These are phyloP conservation scores for Avahi laniger DNA, from an alignment of 2,797 vertebrate genomes.

Conservation along the genomic window DNA sequence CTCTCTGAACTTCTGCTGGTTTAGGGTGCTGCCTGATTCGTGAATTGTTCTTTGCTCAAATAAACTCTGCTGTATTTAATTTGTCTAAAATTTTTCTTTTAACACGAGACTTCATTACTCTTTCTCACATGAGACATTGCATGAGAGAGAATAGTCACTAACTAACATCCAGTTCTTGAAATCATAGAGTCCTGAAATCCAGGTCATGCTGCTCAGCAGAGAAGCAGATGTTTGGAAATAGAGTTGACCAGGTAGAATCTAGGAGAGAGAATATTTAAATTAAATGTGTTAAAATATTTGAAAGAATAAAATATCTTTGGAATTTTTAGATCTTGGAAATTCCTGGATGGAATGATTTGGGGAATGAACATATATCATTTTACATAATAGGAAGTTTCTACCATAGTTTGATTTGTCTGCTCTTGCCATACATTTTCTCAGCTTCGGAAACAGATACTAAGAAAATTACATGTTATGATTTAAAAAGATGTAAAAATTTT, in stretches of 20 bases:
- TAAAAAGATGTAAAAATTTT: background rate
- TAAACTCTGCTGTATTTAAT: background rate
- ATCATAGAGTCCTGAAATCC: background rate
- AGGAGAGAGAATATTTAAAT: background rate
- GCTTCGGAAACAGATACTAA: background rate
- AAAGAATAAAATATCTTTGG: background rate
- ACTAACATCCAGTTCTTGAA: background rate
- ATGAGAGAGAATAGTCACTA: rapidly evolving
- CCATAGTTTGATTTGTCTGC: rapidly evolving
- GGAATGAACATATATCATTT: rapidly evolving
- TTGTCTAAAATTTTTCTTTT: background rate
- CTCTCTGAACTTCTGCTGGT: background rate
- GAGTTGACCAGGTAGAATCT: background rate
- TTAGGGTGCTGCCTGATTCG: background rate
- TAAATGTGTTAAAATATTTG: background rate
- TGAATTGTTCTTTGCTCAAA: background rate
- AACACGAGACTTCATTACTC: background rate
- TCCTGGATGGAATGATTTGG: background rate
- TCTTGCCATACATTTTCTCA: background rate
- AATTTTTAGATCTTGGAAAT: background rate
- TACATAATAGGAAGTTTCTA: rapidly evolving
- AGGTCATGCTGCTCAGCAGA: background rate
- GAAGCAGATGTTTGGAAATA: background rate
- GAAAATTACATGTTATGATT: background rate
- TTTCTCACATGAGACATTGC: background rate